These are phyloP conservation scores for Drosophila nr. medialis DNA, from an alignment of 2,888 invertebrate genomes.

Conservation along the genomic window DNA sequence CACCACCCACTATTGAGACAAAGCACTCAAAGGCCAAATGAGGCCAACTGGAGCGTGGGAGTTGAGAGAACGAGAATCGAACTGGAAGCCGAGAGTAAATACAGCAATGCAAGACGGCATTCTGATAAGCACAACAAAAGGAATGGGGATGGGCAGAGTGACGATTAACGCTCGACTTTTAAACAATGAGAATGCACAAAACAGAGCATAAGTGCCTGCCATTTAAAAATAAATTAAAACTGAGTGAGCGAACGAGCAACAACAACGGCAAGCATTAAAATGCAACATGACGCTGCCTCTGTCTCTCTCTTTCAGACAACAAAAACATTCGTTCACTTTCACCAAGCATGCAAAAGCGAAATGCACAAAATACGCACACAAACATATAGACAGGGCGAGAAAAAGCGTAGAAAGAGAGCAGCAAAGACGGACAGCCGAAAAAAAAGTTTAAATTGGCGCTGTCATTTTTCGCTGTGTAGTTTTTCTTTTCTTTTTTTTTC, in stretches of 20 bases:
- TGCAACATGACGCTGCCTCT: slow-evolving; percentile 40
- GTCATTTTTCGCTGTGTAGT: slow-evolving; percentile 49
- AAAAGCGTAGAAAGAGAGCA: slow-evolving; percentile 18
- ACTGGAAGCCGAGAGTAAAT: slow-evolving; percentile 11
- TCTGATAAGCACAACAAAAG: slow-evolving; percentile 36
- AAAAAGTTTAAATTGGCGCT: slow-evolving; percentile 63
- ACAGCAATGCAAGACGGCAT: slow-evolving; percentile 14
- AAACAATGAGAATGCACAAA: slow-evolving; percentile 16
- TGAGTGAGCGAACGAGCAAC: slow-evolving; percentile 4
- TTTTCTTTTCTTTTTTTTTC: slow-evolving; percentile 16
- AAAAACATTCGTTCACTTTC: slow-evolving; percentile 67
- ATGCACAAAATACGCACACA: slow-evolving; percentile 31
- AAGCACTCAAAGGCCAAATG: slow-evolving; percentile 10
- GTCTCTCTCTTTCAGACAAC: slow-evolving; percentile 1
- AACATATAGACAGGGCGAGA: slow-evolving; percentile 1
- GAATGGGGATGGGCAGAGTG: slow-evolving; percentile 11
- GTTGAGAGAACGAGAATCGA: slow-evolving; percentile 13
- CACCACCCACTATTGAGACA: slow-evolving; percentile 7
- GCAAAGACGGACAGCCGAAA: slow-evolving; percentile 21
- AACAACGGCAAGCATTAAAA: slow-evolving; percentile 40
- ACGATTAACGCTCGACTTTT: slow-evolving; percentile 18
- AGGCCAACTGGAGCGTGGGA: slow-evolving; percentile 35
- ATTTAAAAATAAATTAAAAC: slow-evolving; percentile 55
- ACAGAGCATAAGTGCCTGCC: slow-evolving; percentile 21
- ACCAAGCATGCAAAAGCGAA: slow-evolving; percentile 55